A percentile compares a stretch with the other conserved stretches of the same genome.
phyloP scores from a whole-genome alignment of 2,888 invertebrate species.

The Anorthoa munda region DNA sequence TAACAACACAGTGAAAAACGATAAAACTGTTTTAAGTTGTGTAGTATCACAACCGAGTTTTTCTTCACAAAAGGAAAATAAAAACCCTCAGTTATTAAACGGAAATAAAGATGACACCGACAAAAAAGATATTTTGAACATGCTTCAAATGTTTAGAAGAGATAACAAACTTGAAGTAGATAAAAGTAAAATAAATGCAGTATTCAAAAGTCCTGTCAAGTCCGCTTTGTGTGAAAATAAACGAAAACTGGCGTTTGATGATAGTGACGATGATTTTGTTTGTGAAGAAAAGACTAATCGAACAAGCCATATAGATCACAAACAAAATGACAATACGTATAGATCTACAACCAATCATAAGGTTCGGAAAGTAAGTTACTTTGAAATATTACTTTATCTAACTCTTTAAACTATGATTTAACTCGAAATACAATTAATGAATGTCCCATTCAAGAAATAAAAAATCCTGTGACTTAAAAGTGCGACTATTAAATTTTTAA shows the following conservation, averaged over 20 bases:
- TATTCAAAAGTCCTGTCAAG: constrained; percentile 66
- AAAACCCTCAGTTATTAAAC: constrained; percentile 66
- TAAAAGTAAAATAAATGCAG: constrained; percentile 68
- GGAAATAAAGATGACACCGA: constrained; percentile 58
- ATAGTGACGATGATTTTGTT: constrained; percentile 88
- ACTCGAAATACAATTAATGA: background rate
- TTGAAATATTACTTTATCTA: background rate
- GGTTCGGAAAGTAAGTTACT: constrained; percentile 78
- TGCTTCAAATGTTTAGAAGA: constrained; percentile 80
- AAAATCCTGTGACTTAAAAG: too few species aligned
- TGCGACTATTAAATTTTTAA: too few species aligned
- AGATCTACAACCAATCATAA: constrained; percentile 76
- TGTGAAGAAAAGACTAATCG: constrained; percentile 64
- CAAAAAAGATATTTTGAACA: constrained; percentile 69
- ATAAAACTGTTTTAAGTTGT: constrained; percentile 72
- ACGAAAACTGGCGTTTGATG: constrained; percentile 75
- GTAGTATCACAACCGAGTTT: constrained; percentile 70
- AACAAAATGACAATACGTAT: constrained; percentile 56
- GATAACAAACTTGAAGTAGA: constrained; percentile 73
- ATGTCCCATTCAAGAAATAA: background rate
- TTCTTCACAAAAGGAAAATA: constrained; percentile 81
- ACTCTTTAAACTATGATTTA: background rate
- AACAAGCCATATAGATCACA: constrained; percentile 61
- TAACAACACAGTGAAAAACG: constrained; percentile 69
- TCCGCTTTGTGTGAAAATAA: constrained; percentile 61